Conservation (phyloP, 2,113 vertebrate species). For the Bothrops jararaca region DNA sequence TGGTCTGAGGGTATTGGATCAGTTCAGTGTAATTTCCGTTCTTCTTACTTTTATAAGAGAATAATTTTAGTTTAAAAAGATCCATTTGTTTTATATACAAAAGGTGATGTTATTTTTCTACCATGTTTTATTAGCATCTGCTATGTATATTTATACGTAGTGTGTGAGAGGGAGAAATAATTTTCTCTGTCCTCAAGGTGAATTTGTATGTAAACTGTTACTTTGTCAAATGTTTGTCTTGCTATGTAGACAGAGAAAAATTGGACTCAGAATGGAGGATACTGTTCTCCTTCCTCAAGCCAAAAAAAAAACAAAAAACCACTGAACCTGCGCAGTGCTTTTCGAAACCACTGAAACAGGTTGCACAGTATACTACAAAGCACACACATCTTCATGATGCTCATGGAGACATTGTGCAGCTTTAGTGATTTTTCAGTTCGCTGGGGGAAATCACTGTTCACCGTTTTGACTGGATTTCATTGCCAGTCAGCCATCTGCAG, state of each 20-base stretch:
- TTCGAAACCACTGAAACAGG: background rate
- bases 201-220: background rate
- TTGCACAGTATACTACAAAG: background rate
- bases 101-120: constrained; percentile 42
- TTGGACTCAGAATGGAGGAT: background rate
- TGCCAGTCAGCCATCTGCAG: background rate
- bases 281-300: background rate
- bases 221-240: background rate
- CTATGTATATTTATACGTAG: background rate
- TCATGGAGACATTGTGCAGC: background rate
- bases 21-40: constrained; percentile 59
- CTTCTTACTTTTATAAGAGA: constrained; percentile 53
- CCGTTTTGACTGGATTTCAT: background rate
- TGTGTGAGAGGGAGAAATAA: background rate
- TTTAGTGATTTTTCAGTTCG: background rate
- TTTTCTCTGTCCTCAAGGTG: background rate
- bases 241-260: background rate
- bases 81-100: constrained; percentile 47
- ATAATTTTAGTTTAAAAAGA: constrained; percentile 41
- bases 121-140: constrained; percentile 42
- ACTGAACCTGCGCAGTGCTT: background rate
- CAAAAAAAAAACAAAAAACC: no score
- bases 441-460: background rate
- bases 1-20: constrained; percentile 37
- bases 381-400: background rate